phyloP scores from a whole-genome alignment of 2,113 vertebrate species.

The Leptocoma aspasia region DNA sequence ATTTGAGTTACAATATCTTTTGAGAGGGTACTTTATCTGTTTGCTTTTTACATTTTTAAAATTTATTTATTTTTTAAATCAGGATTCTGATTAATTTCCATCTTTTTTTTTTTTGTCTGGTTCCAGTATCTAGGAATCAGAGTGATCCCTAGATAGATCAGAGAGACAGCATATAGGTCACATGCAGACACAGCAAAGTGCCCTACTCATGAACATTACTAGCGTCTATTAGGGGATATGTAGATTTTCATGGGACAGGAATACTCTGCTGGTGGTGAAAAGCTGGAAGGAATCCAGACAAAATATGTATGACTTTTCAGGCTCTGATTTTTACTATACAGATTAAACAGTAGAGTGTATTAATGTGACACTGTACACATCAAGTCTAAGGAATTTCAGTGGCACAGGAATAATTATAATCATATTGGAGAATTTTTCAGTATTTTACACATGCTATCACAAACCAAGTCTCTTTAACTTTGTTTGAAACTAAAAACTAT shows the following conservation, averaged over 20 bases:
- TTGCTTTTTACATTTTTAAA: rapidly evolving
- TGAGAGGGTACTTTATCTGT: neutral
- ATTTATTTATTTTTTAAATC: neutral
- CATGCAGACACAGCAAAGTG: neutral
- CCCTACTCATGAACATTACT: neutral
- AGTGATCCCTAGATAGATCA: neutral
- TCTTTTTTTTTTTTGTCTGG: neutral
- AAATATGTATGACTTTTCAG: neutral
- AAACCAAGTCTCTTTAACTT: neutral
- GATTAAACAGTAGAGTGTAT: neutral
- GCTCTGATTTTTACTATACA: neutral
- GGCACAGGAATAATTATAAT: neutral
- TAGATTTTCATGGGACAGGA: neutral
- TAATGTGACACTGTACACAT: too few species aligned
- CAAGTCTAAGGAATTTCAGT: neutral
- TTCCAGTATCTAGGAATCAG: neutral
- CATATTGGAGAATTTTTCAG: neutral
- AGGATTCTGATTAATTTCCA: neutral
- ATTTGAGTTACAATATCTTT: neutral
- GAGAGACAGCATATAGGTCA: neutral
- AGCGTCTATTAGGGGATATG: rapidly evolving
- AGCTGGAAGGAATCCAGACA: neutral
- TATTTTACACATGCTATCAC: neutral
- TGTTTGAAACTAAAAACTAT: neutral
- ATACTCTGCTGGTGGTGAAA: neutral